Conservation (phyloP, 92 coral and sea anemone genomes). For the Muricea muricata region DNA sequence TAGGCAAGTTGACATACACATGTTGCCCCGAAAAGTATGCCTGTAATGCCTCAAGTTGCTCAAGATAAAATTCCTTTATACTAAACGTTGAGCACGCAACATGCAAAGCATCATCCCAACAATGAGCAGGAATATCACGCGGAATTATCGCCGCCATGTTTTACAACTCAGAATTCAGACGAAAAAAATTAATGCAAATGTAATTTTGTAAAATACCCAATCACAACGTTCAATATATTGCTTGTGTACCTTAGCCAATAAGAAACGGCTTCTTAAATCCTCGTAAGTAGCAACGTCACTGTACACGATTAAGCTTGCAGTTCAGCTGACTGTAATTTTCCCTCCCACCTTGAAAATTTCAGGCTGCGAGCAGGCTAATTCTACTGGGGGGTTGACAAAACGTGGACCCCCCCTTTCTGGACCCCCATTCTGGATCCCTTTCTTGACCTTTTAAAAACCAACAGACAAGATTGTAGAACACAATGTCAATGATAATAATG, state of each 20-base stretch:
- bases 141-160: background rate
- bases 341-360: background rate
- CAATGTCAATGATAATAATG: no score
- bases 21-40: conserved; percentile 36
- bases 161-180: no score
- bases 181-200: background rate
- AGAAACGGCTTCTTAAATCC: background rate
- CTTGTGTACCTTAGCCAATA: background rate
- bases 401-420: no score
- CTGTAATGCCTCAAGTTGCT: conserved; percentile 26
- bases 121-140: background rate
- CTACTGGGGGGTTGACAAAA: no score
- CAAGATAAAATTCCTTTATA: conserved; percentile 16
- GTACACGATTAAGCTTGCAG: conserved; percentile 17
- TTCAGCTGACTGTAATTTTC: conserved; percentile 22
- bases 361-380: conserved; percentile 36
- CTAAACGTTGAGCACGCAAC: conserved; percentile 21
- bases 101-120: conserved; percentile 28
- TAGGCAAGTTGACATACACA: conserved; percentile 38
- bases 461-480: no score
- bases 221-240: background rate
- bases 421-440: no score
- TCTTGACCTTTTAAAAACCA: no score
- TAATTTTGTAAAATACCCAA: background rate
- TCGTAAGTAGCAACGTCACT: conserved; percentile 19